Evolutionary conservation across 1,140 invertebrate genomes (phyloP), one percentile per base, ranked within the genome.

Genomic region (Coboldia fuscipes): DNA sequence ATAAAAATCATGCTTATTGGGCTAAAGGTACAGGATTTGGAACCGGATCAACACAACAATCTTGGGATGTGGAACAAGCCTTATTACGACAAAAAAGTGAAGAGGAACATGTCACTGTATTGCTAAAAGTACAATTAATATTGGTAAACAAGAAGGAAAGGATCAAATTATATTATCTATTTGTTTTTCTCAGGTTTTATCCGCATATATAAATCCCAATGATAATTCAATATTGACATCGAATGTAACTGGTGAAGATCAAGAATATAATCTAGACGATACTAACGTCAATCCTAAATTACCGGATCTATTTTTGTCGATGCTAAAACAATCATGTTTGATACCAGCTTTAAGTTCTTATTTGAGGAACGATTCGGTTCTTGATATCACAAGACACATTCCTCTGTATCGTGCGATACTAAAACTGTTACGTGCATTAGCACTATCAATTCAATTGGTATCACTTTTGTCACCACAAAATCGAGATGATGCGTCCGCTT

Each of bases 1-100:
- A 83, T 37, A 83, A 85, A 42, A 72, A 72, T 2, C 83, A 90
- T 47, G 61, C 82, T 38, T 93, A 92, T 55, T 96, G 88, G 88
- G 89, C 88, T 0, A 93, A 93, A 49, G 79, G 75, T 6, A 89
- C 88, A 1, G 90, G 90, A 3, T 97, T 92, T 56, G 90, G 89
- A 10, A 92, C 88, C 1, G 90, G 90, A 2, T 90, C 84, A 2
- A 94, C 85, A 2, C 77, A 84, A 35, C 88, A 92, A 46, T 83
- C 80, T 19, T 96, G 89, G 89, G 89, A 96, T 56, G 83, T 93
- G 8, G 86, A 93, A 46, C 81, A 90, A 46, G 85, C 85, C 17
- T 54, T 94, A n/a, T 51, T 84, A 31, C 63, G 83, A 9, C 85
- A 92, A 51, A 70, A 73, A 30, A 80, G 77, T 40, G 85, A 94